These are phyloP conservation scores for Dipodomys spectabilis DNA, from an alignment of 2,113 vertebrate genomes.

Conservation along the genomic window DNA sequence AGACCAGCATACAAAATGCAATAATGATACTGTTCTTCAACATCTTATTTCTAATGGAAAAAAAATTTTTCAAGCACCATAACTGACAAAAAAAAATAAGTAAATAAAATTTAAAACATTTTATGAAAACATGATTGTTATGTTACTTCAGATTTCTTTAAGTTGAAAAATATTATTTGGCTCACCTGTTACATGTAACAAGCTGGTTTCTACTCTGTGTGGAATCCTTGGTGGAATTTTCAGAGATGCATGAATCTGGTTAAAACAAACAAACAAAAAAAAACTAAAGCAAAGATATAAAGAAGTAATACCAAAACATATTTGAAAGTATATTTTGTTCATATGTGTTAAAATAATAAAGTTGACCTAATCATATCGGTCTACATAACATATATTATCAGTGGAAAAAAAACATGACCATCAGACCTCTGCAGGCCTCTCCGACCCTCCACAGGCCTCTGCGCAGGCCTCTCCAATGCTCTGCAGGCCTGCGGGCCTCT, in stretches of 20 bases:
- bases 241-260: conserved; percentile 95
- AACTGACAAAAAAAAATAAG: too few species aligned
- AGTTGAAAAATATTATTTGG: conserved; percentile 50
- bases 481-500: too few species aligned
- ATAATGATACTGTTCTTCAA: background rate
- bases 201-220: conserved; percentile 96
- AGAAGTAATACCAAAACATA: conserved; percentile 69
- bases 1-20: background rate
- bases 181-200: conserved; percentile 94
- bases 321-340: conserved; percentile 2
- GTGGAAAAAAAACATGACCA: background rate
- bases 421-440: background rate
- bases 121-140: conserved; percentile 30
- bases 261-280: conserved; percentile 84
- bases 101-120: too few species aligned
- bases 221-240: conserved; percentile 96
- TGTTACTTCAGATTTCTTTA: conserved; percentile 43
- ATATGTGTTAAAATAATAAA: conserved; percentile 37
- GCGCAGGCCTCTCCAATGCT: background rate
- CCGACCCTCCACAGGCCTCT: background rate
- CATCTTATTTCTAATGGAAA: conserved; percentile 2
- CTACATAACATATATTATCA: background rate
- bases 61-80: conserved; percentile 63
- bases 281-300: conserved; percentile 84
- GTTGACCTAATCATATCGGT: background rate